Base-by-base conservation (phyloP, 2,113 vertebrate genomes). In the Silurus meridionalis region DNA sequence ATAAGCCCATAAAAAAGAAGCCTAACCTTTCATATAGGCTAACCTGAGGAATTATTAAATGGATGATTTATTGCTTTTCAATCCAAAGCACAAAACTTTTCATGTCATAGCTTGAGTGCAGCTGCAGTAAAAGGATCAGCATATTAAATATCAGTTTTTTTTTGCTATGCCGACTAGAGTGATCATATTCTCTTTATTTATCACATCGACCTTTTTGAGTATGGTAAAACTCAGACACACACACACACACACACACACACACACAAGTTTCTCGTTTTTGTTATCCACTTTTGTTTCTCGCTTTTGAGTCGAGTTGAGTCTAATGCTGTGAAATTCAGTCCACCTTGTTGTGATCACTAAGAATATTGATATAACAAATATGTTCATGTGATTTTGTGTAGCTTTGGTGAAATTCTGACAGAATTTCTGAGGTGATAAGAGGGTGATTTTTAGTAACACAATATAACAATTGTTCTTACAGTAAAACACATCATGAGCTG, bases 41-140 rank as follows among this genome's bases (percentile, higher is more conserved):
- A 60, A 67, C 69, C n/a, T 19, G 8, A 84, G 48, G 52, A 85
- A 53, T 53, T 72, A 82, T 64, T 83, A 86, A 83, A 86, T 69
- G 25, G 10, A 17, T 83, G 87, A 88, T 37, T 74, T 61, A 55
- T 74, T 83, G 28, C 61, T n/a, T 86, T 86, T 48, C 64, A 71
- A 46, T 71, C 64, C 11, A 79, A 72, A 82, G 23, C 48, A 37
- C 48, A 37, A 19, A 55, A 46, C 17, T 23, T 75, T 75, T 75
- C 72, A 53, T n/a, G 48, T n/a, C 72, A 52, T 25, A 78, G n/a
- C 15, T 79, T 10, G 53, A 58, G 55, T 21, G 19, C n/a, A 28
- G 15, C 75, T 57, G 13, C 55, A 57, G 57, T 57, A 28, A 17
- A 79, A 78, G 6, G n/a, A 21, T 21, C 23, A 77, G 19, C 25